A percentile compares a stretch with the other conserved stretches of the same genome.
Conservation (phyloP, 2,888 invertebrate species). For the Apocheima hispidaria region DNA sequence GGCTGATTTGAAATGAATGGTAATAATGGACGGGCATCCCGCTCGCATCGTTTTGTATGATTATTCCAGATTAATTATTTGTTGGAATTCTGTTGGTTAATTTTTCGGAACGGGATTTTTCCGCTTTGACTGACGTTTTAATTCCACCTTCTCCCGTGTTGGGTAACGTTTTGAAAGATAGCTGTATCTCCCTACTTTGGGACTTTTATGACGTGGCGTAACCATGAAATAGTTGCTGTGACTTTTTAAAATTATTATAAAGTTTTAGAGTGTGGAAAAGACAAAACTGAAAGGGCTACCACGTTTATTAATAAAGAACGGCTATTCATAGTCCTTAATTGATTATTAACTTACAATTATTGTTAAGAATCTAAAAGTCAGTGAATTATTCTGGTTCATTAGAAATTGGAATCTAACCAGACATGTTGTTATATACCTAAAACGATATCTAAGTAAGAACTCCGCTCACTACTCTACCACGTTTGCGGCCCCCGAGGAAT, state of each 20-base stretch:
- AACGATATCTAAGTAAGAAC: not conserved
- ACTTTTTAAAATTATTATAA: too few species aligned
- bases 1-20: slow-evolving; percentile 86
- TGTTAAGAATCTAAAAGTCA: too few species aligned
- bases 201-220: too few species aligned
- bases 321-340: too few species aligned
- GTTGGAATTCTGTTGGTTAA: slow-evolving; percentile 84
- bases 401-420: not conserved
- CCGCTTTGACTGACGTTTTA: slow-evolving; percentile 85
- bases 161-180: slow-evolving; percentile 51
- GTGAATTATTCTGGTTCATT: not conserved
- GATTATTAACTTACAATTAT: too few species aligned
- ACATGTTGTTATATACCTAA: not conserved
- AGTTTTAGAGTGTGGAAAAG: too few species aligned
- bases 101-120: slow-evolving; percentile 85
- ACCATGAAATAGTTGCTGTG: too few species aligned
- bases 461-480: not conserved
- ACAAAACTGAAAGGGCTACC: too few species aligned
- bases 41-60: slow-evolving; percentile 85
- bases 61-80: slow-evolving; percentile 87
- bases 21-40: slow-evolving; percentile 84
- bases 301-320: too few species aligned
- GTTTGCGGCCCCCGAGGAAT: slow-evolving; percentile 12
- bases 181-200: not conserved
- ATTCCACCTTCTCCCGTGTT: slow-evolving; percentile 68